phyloP scores from a whole-genome alignment of 2,888 invertebrate genomes.

The Synanthedon andrenaeformis region DNA sequence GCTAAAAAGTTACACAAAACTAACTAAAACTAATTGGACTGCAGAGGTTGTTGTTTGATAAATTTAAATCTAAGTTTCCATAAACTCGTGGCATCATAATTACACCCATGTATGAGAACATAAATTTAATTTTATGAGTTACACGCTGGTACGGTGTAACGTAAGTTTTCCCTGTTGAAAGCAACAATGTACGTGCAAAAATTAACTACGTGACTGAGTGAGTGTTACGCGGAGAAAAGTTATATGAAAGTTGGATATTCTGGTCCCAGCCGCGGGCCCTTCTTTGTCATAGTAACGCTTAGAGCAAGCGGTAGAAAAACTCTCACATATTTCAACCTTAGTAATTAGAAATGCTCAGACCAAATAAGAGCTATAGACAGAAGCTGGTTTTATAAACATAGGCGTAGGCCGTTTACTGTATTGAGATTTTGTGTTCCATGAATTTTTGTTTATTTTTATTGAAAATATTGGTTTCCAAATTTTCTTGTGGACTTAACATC shows the following conservation, averaged over 20 bases:
- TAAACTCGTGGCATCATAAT: conserved; percentile 12
- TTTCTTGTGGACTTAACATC: too few relatives aligned
- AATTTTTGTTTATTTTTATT: too few relatives aligned
- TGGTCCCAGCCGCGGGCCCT: conserved; percentile 1
- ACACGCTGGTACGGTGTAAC: neutral
- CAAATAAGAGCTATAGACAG: too few relatives aligned
- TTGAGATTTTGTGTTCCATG: too few relatives aligned
- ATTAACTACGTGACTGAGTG: conserved; percentile 19
- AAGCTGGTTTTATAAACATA: too few relatives aligned
- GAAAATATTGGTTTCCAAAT: too few relatives aligned
- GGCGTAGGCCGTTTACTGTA: too few relatives aligned
- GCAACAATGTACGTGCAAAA: conserved; percentile 13
- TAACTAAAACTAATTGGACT: too few relatives aligned
- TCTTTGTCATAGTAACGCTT: neutral
- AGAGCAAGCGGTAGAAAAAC: neutral
- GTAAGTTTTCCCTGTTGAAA: neutral
- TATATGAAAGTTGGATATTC: conserved; percentile 9
- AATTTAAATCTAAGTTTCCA: conserved; percentile 1
- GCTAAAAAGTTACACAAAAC: too few relatives aligned
- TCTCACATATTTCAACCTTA: neutral
- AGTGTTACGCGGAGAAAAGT: conserved; percentile 3
- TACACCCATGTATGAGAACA: neutral
- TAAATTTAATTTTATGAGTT: neutral
- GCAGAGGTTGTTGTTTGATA: too few relatives aligned
- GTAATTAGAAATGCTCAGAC: too few relatives aligned